Base-by-base conservation (phyloP, 2,113 vertebrate genomes). In the Myotis yumanensis region DNA sequence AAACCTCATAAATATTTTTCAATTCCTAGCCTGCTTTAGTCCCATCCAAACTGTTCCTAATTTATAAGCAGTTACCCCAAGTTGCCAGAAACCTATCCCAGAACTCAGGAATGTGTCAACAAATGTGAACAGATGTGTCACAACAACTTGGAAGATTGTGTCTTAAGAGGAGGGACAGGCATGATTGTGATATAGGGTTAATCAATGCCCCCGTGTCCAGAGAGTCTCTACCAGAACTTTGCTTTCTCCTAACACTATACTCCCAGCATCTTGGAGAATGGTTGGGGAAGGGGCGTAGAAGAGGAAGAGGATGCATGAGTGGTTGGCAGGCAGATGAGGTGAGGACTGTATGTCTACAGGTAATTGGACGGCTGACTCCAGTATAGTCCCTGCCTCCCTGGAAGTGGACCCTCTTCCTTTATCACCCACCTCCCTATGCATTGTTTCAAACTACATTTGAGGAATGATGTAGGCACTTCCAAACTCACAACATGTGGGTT, bases 181-280 rank as follows among this genome's bases (percentile, higher is more conserved):
- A 69, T 48, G 52, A 86, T 3, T 7, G 15, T 73, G 15, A 37
- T 57, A n/a, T 37, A n/a, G 17, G 22, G 12, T 37, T 35, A 32
- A 69, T 52, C 8, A 0, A 0, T 62, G 12, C 4, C 8, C 8
- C 1, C 7, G 9, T 1, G 18, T 54, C 22, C 40, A 62, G 7
- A 40, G 32, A 79, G 11, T 15, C 68, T 4, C 1, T 43, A 40
- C 9, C 16, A 37, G n/a, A 40, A 3, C 46, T 2, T 8, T 12
- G 4, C 17, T 68, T 22, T 93, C 8, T 37, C 11, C 46, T 62
- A 90, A 54, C 16, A 68, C 1, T 0, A 28, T 0, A 22, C 3
- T 1, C 30, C 46, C 11, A 81, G 3, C n/a, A 28, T 32, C 23
- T 10, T 28, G 66, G 28, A 32, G 48, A 10, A 91, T 14, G 14